These are phyloP conservation scores for Cheirogaleus major DNA, from an alignment of 2,797 vertebrate genomes.

Conservation along the genomic window DNA sequence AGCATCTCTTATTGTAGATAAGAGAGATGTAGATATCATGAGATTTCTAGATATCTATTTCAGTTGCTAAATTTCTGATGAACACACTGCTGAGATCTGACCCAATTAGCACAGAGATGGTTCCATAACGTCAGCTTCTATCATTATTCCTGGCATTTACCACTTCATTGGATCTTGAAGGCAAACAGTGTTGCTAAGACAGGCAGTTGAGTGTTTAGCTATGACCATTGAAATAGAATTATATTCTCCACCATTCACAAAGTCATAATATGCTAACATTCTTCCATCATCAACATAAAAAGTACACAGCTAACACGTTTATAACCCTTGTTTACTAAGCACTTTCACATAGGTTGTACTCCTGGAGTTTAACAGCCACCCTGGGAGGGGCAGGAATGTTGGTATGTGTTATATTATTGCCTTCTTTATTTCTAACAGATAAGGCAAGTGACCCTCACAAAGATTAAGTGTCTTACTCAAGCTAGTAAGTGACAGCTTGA, in stretches of 20 bases:
- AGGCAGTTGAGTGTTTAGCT: background rate
- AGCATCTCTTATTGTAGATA: background rate
- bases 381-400: background rate
- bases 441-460: background rate
- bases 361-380: background rate
- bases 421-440: conserved; percentile 14
- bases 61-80: conserved; percentile 62
- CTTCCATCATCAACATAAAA: background rate
- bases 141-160: conserved; percentile 76
- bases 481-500: background rate
- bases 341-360: background rate
- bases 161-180: conserved; percentile 35
- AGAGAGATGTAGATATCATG: background rate
- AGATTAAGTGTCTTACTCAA: background rate
- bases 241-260: background rate
- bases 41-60: conserved; percentile 61
- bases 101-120: conserved; percentile 66
- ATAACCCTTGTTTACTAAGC: background rate
- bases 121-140: conserved; percentile 66
- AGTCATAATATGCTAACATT: background rate
- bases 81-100: conserved; percentile 67
- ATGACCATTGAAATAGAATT: background rate
- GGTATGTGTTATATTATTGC: too few species aligned
- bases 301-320: background rate
- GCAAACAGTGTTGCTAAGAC: background rate